A percentile compares a stretch with the other conserved stretches of the same genome.
phyloP scores from a whole-genome alignment of 1,140 invertebrate species.

The Neodiprion lecontei region DNA sequence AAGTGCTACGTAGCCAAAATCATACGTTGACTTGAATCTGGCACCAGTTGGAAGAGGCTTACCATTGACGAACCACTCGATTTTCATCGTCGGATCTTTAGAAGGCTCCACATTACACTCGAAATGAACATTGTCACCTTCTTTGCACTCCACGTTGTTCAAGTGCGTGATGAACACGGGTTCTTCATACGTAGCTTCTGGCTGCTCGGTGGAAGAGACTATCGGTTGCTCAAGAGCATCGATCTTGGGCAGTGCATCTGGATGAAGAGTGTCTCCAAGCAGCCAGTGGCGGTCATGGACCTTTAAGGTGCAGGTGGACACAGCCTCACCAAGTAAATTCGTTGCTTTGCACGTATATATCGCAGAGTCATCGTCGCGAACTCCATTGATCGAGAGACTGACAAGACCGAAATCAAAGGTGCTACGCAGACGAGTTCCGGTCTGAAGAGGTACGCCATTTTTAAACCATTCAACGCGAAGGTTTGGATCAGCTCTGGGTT shows the following conservation, averaged over 20 bases:
- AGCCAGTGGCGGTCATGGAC: slow-evolving; percentile 88
- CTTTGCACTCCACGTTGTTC: slow-evolving; percentile 88
- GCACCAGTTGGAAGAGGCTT: slow-evolving; percentile 81
- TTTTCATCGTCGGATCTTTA: slow-evolving; percentile 92
- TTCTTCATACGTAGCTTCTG: slow-evolving; percentile 81
- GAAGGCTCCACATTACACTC: slow-evolving; percentile 94
- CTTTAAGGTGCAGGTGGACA: slow-evolving; percentile 89
- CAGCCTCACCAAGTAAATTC: slow-evolving; percentile 88
- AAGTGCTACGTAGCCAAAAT: slow-evolving; percentile 87
- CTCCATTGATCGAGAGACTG: slow-evolving; percentile 85
- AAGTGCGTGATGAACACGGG: slow-evolving; percentile 91
- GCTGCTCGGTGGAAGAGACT: slow-evolving; percentile 66
- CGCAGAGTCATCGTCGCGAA: slow-evolving; percentile 88
- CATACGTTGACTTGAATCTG: slow-evolving; percentile 84
- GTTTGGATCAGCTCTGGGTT: slow-evolving; percentile 95
- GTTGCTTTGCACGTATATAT: slow-evolving; percentile 94
- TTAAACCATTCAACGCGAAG: slow-evolving; percentile 92
- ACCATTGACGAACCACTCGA: slow-evolving; percentile 91
- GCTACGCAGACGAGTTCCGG: slow-evolving; percentile 83
- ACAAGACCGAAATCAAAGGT: slow-evolving; percentile 96
- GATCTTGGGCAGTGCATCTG: slow-evolving; percentile 87
- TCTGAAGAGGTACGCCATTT: slow-evolving; percentile 85
- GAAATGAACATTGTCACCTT: slow-evolving; percentile 92
- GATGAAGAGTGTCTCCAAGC: slow-evolving; percentile 87
- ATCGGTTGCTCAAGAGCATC: slow-evolving; percentile 85